These are phyloP conservation scores for Gobiocypris rarus DNA, from an alignment of 2,113 vertebrate genomes.

Conservation along the genomic window DNA sequence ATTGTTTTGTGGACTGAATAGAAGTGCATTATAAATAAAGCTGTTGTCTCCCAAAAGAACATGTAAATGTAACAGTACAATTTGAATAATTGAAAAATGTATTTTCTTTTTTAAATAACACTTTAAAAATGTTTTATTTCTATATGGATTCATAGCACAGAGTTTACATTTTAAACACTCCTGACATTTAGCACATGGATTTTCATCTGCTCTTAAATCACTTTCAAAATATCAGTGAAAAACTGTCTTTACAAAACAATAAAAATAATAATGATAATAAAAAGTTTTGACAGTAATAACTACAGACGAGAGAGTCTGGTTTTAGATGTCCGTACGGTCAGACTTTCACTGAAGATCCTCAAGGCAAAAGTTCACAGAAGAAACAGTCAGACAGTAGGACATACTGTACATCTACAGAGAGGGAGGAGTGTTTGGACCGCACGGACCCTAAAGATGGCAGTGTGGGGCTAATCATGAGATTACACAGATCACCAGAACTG, in stretches of 20 bases:
- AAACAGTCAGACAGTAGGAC: background rate
- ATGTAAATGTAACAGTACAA: no score
- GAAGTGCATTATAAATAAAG: no score
- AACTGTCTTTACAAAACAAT: background rate
- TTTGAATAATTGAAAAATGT: no score
- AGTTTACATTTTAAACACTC: background rate
- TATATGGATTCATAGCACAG: background rate
- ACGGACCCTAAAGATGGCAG: conserved; percentile 69
- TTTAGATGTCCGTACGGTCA: background rate
- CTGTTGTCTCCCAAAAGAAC: no score
- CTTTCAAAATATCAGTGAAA: conserved; percentile 3
- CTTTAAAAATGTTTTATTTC: conserved; percentile 24
- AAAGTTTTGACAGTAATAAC: background rate
- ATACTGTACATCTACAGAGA: background rate
- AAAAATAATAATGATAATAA: background rate
- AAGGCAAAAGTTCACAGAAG: background rate
- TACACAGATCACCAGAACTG: background rate
- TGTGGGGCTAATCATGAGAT: conserved; percentile 45
- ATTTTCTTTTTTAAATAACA: background rate
- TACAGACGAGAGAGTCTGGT: background rate
- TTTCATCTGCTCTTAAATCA: background rate
- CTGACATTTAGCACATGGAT: background rate
- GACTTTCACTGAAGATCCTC: background rate
- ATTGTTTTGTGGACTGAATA: no score
- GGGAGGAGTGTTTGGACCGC: background rate